Conservation (phyloP, 2,888 invertebrate genomes). For the Biston betularia region DNA sequence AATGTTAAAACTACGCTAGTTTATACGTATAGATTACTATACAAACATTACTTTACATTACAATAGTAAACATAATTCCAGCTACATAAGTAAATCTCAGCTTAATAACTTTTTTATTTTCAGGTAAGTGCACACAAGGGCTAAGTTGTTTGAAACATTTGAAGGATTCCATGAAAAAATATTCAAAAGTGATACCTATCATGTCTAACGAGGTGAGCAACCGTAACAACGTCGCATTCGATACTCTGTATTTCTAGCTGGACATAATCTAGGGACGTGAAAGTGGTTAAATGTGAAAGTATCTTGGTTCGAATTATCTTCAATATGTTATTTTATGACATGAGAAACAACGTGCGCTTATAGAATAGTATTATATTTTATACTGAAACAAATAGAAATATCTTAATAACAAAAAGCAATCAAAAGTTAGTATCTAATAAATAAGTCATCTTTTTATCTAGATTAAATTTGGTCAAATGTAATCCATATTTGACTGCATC, state of each 20-base stretch:
- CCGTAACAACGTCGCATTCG: slow-evolving; percentile 14
- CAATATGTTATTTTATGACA: no score
- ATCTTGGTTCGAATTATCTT: no score
- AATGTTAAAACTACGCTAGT: no score
- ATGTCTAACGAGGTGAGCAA: slow-evolving; percentile 32
- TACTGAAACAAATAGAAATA: neutral
- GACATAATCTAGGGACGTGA: neutral
- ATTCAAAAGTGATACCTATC: slow-evolving; percentile 5
- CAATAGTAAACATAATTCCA: neutral
- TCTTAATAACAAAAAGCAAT: neutral
- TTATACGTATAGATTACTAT: no score
- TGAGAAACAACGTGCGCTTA: neutral
- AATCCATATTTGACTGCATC: no score
- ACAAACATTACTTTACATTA: no score
- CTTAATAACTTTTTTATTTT: slow-evolving; percentile 38
- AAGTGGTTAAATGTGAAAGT: neutral
- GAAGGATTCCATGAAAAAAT: neutral
- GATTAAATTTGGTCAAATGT: no score
- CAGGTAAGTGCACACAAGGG: slow-evolving; percentile 50
- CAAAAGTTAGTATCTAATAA: no score
- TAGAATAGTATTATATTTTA: no score
- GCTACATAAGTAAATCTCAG: neutral
- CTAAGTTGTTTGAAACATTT: neutral
- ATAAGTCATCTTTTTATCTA: no score
- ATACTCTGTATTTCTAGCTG: neutral